A percentile compares a stretch with the other conserved stretches of the same genome.
Evolutionary conservation across 2,113 vertebrate genomes (phyloP).

Genomic region (Atractosteus spatula): DNA sequence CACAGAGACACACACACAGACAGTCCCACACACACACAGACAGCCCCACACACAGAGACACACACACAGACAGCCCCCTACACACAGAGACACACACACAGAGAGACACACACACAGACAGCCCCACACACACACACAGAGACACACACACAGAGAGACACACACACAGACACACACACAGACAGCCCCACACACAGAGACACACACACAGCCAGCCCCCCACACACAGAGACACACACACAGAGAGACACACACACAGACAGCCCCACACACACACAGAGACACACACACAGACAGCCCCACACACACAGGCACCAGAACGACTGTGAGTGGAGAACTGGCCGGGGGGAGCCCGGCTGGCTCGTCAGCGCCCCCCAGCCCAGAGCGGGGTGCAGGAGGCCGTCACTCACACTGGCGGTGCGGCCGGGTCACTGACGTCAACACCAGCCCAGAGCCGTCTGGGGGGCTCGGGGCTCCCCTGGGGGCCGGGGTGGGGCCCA

Average conservation of each 20-base stretch:
- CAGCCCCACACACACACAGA: not conserved
- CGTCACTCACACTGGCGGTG: conserved; percentile 64
- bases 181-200: conserved; percentile 38
- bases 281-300: too few species aligned
- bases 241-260: conserved; percentile 1
- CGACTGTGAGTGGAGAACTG: too few species aligned
- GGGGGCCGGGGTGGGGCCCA: conserved; percentile 58
- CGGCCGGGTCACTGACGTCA: conserved; percentile 51
- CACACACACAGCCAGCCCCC: conserved; percentile 18
- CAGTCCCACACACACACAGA: conserved; percentile 18
- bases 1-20: conserved; percentile 23
- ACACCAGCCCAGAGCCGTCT: conserved; percentile 28
- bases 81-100: not conserved
- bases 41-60: conserved; percentile 10
- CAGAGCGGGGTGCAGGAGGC: too few species aligned
- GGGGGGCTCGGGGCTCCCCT: conserved; percentile 49
- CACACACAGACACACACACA: conserved; percentile 36
- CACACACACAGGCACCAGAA: too few species aligned
- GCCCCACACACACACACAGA: conserved; percentile 15
- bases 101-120: conserved; percentile 4
- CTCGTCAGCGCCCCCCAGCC: too few species aligned
- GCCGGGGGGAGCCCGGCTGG: too few species aligned
- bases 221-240: conserved; percentile 8
- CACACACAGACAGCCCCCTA: conserved; percentile 5
- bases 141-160: conserved; percentile 23